Base-by-base conservation (phyloP, 2,888 invertebrate species). In the Coremacera marginata region DNA sequence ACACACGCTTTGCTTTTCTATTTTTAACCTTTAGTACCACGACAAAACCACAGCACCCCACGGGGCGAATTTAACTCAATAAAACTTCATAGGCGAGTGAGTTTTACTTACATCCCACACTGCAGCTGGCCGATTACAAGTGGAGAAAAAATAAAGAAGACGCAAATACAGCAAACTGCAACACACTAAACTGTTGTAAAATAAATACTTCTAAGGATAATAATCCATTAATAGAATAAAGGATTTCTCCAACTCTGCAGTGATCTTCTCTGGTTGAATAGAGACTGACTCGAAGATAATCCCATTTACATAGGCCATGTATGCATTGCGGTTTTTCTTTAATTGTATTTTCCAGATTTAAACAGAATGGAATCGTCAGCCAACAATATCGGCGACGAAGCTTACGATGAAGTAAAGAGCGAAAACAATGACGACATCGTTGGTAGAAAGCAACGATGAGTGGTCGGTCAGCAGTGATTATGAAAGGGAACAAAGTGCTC, bases 351-450 rank as follows among this genome's bases (percentile, higher is more conserved):
- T 65, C 34, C 34, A 65, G 65, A 34, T 34, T 11, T 49, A 25
- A 65, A 22, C 22, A 25, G 22, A 44, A 34, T 19, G 37, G 27
- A 60, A 60, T 60, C 60, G 25, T 60, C 60, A 60, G 22, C 16
- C 27, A 60, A 11, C 60, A 27, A 60, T 44, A 44, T 11, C 44
- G 11, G 44, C 51, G 51, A 68, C 34, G 68, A 68, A 68, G 27
- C 27, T 22, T 49, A 68, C 68, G 49, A 68, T 68, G 68, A 68
- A 68, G 57, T 34, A 25, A 19, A 25, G 37, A 37, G 57, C 57
- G 60, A 57, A 71, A 71, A 60, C 44, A 55, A 57, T 71, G 71
- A 71, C 71, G 57, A 71, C 52, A 71, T 71, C 71, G 16, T 14
- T 22, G 25, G 8, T 22, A 68, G 51, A 49, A 68, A 68, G 25